Base-by-base conservation (phyloP, 1,140 invertebrate species). In the Macrosteles quadrilineatus region DNA sequence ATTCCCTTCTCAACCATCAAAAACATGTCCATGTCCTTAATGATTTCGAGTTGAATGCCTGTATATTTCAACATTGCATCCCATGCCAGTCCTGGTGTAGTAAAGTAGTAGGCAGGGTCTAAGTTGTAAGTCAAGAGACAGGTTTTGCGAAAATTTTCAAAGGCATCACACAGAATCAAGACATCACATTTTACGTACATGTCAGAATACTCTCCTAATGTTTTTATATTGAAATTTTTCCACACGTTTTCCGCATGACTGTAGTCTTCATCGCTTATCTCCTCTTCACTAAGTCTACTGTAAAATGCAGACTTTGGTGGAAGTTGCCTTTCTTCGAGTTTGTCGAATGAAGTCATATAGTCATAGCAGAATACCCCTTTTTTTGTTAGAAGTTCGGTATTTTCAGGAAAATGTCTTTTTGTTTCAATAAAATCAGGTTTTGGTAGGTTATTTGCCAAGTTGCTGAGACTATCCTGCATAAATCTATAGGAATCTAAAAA, bases 341-440 rank as follows among this genome's bases (percentile, higher is more conserved):
- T 62, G 4, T 62, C 11, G 4, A 62, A 11, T 27, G 2, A 2
- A 31, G 9, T 23, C 4, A 62, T 62, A 31, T 62, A 31, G 23
- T 62, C 57, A 27, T 62, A 27, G 29, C 3, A 19, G 19, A 62
- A 62, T 27, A 62, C 57, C 4, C 25, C 57, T 62, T 62, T 62
- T 25, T 23, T 11, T 6, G 27, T 4, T 4, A 19, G 4, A 2
- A 29, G 19, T 6, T 62, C 29, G 2, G 27, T n/a, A 25, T 62
- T 62, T 25, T 62, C 23, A 3, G 57, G 57, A 6, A 62, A 9
- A 27, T 25, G 2, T 31, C 27, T 62, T 62, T 11, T 6, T 6
- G 57, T 62, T 62, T 6, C 57, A 6, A 25, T 23, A 29, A 62
- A 62, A 27, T 62, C 57, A 25, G 9, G 11, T 25, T 9, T 25